Base-by-base conservation (phyloP, 2,888 invertebrate genomes). In the Tachina lurida region DNA sequence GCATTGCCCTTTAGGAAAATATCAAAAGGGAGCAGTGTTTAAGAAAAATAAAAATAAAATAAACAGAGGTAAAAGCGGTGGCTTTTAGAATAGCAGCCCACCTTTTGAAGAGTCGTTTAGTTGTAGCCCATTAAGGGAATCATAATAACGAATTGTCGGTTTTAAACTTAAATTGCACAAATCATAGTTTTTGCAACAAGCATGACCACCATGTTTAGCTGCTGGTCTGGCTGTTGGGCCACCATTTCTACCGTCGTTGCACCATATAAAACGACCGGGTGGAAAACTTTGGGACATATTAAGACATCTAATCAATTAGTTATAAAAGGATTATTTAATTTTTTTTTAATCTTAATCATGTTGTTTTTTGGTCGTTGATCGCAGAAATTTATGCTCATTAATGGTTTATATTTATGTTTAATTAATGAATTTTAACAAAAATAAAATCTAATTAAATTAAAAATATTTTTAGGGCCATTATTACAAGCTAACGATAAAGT, bases 101-200 rank as follows among this genome's bases (percentile, higher is more conserved):
- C 86, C 86, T 86, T 86, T 79, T 83, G 75, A 74, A 67, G 70
- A 68, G 22, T 83, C 71, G 60, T 73, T 83, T 22, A 52, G 77
- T 76, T 86, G 88, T 74, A 89, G 89, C 75, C 89, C 87, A 87
- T 88, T 88, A 84, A 86, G 88, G 70, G 90, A 85, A 88, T 73
- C 73, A 47, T 92, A 92, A 87, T 91, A 90, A 87, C 90, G 91
- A 87, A 92, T 91, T 70, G 87, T 86, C 49, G 94, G 94, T 84
- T 91, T 93, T 90, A 94, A 90, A 87, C 93, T 90, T 88, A 90
- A 91, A 90, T 93, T 93, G 88, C 93, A 93, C 78, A 91, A 90
- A 88, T 93, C 91, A 88, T 88, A 91, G 88, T 91, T 89, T 67
- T 90, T 89, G 89, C 93, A 93, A 89, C 93, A 93, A 77, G 89